A percentile compares a stretch with the other conserved stretches of the same genome.
Conservation (phyloP, 2,113 vertebrate species). For the Chloropsis cyanopogon region DNA sequence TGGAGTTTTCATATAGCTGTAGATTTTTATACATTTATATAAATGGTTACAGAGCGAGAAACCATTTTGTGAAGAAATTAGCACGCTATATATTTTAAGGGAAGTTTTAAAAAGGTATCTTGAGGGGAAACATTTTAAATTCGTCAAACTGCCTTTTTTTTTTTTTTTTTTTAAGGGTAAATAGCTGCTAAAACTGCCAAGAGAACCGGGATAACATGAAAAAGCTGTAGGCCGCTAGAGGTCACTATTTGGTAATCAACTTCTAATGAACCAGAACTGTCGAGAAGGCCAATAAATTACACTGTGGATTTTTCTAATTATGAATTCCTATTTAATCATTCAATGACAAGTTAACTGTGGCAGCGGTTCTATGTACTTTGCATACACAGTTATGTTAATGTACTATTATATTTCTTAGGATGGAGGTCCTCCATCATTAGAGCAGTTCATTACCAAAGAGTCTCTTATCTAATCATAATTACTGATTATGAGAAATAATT, state of each 20-base stretch:
- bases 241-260: constrained; percentile 91
- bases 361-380: constrained; percentile 76
- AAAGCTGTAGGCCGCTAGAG: constrained; percentile 81
- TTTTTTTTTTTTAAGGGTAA: neutral
- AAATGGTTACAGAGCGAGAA: neutral
- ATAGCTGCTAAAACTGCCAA: neutral
- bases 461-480: constrained; percentile 89
- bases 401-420: constrained; percentile 81
- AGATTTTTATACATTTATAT: neutral
- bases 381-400: constrained; percentile 87
- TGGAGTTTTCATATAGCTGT: accelerated
- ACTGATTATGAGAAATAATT: constrained; percentile 93
- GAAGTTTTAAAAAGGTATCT: neutral
- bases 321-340: constrained; percentile 96
- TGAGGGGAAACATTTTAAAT: neutral
- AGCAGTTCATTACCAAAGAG: constrained; percentile 83
- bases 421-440: constrained; percentile 84
- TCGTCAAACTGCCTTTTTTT: neutral
- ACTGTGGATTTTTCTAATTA: constrained; percentile 88
- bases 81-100: neutral
- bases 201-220: constrained; percentile 11
- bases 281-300: constrained; percentile 88
- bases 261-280: constrained; percentile 90
- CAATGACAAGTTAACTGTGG: constrained; percentile 86
- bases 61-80: neutral